A percentile compares a stretch with the other conserved stretches of the same genome.
Conservation (phyloP, 2,797 vertebrate genomes). For the Hyperoplus lanceolatus region DNA sequence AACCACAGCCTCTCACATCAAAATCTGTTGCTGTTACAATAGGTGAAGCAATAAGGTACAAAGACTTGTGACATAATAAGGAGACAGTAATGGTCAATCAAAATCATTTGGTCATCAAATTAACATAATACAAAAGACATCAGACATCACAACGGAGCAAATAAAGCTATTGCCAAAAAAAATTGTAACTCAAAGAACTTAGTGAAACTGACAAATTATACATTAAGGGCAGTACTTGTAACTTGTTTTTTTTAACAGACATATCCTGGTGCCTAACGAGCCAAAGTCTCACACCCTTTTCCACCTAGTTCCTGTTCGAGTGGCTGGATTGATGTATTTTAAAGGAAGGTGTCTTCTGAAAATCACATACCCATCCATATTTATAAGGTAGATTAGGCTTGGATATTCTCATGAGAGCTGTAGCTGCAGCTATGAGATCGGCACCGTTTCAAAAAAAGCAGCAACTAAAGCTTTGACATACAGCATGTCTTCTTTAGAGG, state of each 20-base stretch:
- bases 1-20: conserved; percentile 38
- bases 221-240: conserved; percentile 36
- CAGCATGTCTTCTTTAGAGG: conserved; percentile 10
- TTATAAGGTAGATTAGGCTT: conserved; percentile 10
- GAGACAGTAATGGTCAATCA: conserved; percentile 44
- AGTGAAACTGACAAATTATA: conserved; percentile 33
- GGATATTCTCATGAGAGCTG: conserved; percentile 9
- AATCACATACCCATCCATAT: not conserved
- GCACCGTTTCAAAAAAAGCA: conserved; percentile 12
- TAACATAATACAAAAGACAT: conserved; percentile 56
- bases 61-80: conserved; percentile 44
- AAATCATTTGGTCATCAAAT: conserved; percentile 71
- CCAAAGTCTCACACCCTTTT: conserved; percentile 19
- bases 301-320: conserved; percentile 30
- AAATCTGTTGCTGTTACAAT: conserved; percentile 34
- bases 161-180: conserved; percentile 56
- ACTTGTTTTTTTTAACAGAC: conserved; percentile 26
- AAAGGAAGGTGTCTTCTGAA: not conserved
- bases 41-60: conserved; percentile 45
- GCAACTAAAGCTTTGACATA: conserved; percentile 16
- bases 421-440: conserved; percentile 11
- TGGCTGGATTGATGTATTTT: not conserved
- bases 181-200: conserved; percentile 30
- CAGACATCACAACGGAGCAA: conserved; percentile 50
- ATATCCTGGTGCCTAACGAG: conserved; percentile 33